Percentiles rank a stretch among this genome's conserved stretches.
phyloP scores from a whole-genome alignment of 2,797 vertebrate genomes.

The Molossus alvarezi region DNA sequence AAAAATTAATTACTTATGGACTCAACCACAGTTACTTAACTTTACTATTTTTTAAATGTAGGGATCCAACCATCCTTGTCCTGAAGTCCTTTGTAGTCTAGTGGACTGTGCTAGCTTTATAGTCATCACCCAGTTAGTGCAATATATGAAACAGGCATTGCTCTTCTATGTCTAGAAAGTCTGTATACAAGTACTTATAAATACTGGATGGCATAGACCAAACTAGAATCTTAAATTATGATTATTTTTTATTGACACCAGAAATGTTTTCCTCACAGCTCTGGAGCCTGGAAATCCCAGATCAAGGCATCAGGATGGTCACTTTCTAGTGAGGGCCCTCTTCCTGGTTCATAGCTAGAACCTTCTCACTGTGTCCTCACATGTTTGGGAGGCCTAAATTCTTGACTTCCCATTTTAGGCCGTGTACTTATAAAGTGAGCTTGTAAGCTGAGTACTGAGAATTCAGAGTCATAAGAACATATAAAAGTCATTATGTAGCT shows the following conservation, averaged over 20 bases:
- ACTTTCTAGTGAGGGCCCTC: not conserved
- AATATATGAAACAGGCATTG: not conserved
- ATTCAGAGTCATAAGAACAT: not conserved
- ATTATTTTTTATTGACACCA: not conserved
- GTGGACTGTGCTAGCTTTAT: not conserved
- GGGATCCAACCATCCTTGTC: not conserved
- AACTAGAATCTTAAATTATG: not conserved
- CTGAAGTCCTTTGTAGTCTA: not conserved
- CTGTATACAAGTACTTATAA: not conserved
- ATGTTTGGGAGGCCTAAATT: not conserved
- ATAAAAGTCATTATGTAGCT: not conserved
- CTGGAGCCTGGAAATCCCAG: not conserved
- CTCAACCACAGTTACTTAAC: not conserved
- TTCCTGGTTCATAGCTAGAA: not conserved
- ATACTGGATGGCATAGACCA: not conserved
- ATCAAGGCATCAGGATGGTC: not conserved
- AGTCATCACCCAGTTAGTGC: not conserved
- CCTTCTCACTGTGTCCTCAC: not conserved
- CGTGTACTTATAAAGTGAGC: slow-evolving; percentile 14
- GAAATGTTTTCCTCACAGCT: not conserved
- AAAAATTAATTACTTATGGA: slow-evolving; percentile 38
- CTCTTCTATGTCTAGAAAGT: not conserved
- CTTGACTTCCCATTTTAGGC: slow-evolving; percentile 30
- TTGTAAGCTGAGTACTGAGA: not conserved
- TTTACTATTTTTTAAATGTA: slow-evolving; percentile 5